Evolutionary conservation across 2,888 invertebrate species (phyloP).

Genomic region (Hydrotaea diabolus): DNA sequence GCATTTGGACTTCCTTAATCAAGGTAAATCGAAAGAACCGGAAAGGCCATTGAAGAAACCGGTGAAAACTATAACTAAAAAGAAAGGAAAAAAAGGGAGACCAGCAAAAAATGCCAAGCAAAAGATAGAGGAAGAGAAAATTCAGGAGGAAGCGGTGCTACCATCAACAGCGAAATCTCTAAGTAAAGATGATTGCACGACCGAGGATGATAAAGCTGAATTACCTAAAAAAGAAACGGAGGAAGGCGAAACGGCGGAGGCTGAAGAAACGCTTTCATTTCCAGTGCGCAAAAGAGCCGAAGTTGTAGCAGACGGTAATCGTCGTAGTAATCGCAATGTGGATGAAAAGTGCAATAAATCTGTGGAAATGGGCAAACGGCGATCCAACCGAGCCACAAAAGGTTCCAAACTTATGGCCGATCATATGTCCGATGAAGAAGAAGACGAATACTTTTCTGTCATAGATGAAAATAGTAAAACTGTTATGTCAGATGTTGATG

Average conservation of each 20-base stretch:
- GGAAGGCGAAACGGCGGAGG: slow-evolving; percentile 13
- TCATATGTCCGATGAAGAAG: slow-evolving; percentile 71
- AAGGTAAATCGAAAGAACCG: slow-evolving; percentile 76
- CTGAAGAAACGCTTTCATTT: slow-evolving; percentile 78
- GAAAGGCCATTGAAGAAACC: slow-evolving; percentile 68
- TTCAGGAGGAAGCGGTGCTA: slow-evolving; percentile 70
- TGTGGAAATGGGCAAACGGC: slow-evolving; percentile 74
- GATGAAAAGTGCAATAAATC: slow-evolving; percentile 74
- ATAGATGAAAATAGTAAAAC: slow-evolving; percentile 71
- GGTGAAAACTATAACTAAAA: slow-evolving; percentile 64
- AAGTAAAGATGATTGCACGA: slow-evolving; percentile 27
- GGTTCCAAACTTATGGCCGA: slow-evolving; percentile 70
- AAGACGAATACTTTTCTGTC: slow-evolving; percentile 73
- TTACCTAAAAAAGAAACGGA: slow-evolving; percentile 11
- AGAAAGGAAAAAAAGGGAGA: slow-evolving; percentile 68
- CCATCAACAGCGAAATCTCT: slow-evolving; percentile 31
- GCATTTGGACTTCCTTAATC: slow-evolving; percentile 86
- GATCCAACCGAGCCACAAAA: slow-evolving; percentile 76
- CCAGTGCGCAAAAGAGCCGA: slow-evolving; percentile 84
- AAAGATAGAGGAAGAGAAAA: slow-evolving; percentile 74
- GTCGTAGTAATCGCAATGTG: slow-evolving; percentile 77
- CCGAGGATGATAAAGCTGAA: slow-evolving; percentile 69
- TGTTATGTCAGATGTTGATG: slow-evolving; percentile 68
- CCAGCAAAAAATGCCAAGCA: slow-evolving; percentile 74
- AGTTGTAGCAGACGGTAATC: slow-evolving; percentile 77